A percentile compares a stretch with the other conserved stretches of the same genome.
Conservation (phyloP, 2,888 invertebrate genomes). For the Mermis nigrescens region DNA sequence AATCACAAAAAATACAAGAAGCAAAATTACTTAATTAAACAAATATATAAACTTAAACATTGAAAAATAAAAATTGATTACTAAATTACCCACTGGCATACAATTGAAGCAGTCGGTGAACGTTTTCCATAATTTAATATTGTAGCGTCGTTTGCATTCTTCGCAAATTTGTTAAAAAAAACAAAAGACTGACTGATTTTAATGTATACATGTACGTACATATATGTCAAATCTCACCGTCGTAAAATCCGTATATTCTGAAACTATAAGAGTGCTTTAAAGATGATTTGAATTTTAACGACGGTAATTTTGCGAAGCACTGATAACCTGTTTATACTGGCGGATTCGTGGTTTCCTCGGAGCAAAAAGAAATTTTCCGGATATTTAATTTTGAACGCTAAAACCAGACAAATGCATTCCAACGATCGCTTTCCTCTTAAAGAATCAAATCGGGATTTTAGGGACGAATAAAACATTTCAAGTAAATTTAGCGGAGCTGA, state of each 20-base stretch:
- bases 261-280: conserved; percentile 12
- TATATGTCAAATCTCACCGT: conserved; percentile 23
- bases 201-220: too few species aligned
- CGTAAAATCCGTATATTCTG: conserved; percentile 43
- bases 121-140: conserved; percentile 40
- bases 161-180: too few species aligned
- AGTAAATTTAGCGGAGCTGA: too few species aligned
- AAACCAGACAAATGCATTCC: conserved; percentile 39
- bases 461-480: too few species aligned
- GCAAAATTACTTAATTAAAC: too few species aligned
- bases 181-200: too few species aligned
- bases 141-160: conserved; percentile 40
- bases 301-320: background rate
- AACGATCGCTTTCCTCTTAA: conserved; percentile 39
- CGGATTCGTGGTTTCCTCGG: conserved; percentile 41
- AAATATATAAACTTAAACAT: background rate
- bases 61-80: background rate
- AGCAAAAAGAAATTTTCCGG: conserved; percentile 40
- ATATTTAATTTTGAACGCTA: conserved; percentile 41
- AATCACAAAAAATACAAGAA: too few species aligned
- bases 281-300: background rate
- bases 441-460: too few species aligned
- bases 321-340: conserved; percentile 38
- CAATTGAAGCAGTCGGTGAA: conserved; percentile 41
- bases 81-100: conserved; percentile 35